Percentiles rank a stretch among this genome's conserved stretches.
Conservation (phyloP, 2,113 vertebrate genomes). For the Leptobrachium ailaonicum region DNA sequence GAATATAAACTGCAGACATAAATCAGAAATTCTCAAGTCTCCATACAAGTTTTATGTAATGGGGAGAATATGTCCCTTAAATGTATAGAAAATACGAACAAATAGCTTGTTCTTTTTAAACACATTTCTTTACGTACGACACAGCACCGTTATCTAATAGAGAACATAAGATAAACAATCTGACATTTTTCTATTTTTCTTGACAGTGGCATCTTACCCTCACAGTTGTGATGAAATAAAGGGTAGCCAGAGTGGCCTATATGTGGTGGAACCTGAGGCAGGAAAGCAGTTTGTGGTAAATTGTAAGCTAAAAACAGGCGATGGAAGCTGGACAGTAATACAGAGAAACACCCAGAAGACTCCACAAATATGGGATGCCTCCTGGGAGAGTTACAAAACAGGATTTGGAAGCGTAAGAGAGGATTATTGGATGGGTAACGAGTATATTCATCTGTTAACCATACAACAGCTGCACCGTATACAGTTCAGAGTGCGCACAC, state of each 20-base stretch:
- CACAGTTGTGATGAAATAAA: slow-evolving; percentile 60
- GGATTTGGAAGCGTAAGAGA: slow-evolving; percentile 56
- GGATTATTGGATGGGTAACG: slow-evolving; percentile 61
- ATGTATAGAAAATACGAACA: no score
- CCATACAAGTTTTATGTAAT: no score
- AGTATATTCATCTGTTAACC: slow-evolving; percentile 58
- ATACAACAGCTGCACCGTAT: slow-evolving; percentile 59
- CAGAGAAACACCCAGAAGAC: slow-evolving; percentile 59
- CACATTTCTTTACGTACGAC: no score
- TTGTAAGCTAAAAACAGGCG: slow-evolving; percentile 53
- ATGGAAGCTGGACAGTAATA: slow-evolving; percentile 59
- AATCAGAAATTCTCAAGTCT: no score
- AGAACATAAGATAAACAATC: not conserved
- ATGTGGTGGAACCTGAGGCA: slow-evolving; percentile 60
- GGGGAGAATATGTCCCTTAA: no score
- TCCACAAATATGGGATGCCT: slow-evolving; percentile 50
- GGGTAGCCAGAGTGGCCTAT: slow-evolving; percentile 46
- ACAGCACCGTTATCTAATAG: no score
- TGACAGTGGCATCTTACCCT: slow-evolving; percentile 45
- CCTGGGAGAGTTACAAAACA: slow-evolving; percentile 62
- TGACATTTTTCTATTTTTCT: not conserved
- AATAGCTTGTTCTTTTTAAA: no score
- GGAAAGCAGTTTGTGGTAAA: slow-evolving; percentile 57
- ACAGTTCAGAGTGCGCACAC: slow-evolving; percentile 57
- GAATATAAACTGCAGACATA: not conserved